Conservation (phyloP, 2,797 vertebrate genomes). For the Podarcis siculus region DNA sequence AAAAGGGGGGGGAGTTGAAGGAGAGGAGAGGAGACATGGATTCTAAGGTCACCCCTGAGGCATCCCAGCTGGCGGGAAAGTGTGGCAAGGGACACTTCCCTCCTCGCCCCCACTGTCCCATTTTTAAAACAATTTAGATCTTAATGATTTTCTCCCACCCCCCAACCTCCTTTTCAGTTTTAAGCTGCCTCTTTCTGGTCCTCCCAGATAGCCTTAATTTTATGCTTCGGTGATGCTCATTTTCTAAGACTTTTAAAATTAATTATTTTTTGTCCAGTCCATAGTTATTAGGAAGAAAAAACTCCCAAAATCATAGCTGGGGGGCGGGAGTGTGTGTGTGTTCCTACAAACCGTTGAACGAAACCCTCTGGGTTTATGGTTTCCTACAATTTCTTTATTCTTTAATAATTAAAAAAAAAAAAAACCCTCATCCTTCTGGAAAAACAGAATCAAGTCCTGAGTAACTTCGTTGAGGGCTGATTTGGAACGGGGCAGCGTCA, state of each 20-base stretch:
- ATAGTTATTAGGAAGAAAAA: background rate
- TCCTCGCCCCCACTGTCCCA: background rate
- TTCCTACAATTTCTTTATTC: background rate
- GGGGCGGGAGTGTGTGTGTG: no score
- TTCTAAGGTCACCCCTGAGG: background rate
- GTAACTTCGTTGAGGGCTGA: background rate
- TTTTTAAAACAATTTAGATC: background rate
- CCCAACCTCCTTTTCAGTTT: rapidly evolving
- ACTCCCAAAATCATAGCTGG: no score
- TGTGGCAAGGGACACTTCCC: no score
- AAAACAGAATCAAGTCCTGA: background rate
- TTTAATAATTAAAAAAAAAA: no score
- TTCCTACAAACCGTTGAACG: no score
- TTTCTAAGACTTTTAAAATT: background rate
- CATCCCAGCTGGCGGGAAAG: background rate
- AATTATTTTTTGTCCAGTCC: background rate
- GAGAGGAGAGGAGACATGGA: background rate
- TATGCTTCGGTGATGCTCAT: background rate
- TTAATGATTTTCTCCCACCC: background rate
- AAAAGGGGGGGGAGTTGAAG: background rate
- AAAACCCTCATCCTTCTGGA: no score
- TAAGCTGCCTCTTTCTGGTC: no score
- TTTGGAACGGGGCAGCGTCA: no score
- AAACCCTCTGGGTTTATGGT: background rate
- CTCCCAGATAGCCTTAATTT: constrained; percentile 8